Percentiles rank a stretch among this genome's conserved stretches.
phyloP scores from a whole-genome alignment of 2,888 invertebrate species.

The Sarcophaga subvicina region DNA sequence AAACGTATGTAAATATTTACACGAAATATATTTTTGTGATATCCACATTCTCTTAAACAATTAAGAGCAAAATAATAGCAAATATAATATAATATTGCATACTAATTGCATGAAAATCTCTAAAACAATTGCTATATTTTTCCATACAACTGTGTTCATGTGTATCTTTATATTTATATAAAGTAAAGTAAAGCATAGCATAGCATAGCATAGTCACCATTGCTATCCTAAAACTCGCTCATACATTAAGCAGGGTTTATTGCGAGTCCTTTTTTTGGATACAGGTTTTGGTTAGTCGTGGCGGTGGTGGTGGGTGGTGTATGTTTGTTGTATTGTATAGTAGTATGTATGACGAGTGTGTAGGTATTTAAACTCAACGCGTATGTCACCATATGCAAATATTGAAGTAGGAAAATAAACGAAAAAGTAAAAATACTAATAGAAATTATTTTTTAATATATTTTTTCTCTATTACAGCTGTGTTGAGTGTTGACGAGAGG shows the following conservation, averaged over 20 bases:
- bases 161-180: not conserved
- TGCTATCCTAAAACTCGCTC: not conserved
- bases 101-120: not conserved
- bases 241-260: constrained; percentile 13
- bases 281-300: not conserved
- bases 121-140: not conserved
- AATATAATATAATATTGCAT: not conserved
- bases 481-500: not conserved
- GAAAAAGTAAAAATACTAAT: constrained; percentile 20
- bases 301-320: too few species aligned
- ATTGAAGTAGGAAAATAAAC: constrained; percentile 5
- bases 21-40: constrained; percentile 6
- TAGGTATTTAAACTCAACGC: constrained; percentile 39
- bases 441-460: constrained; percentile 35
- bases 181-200: not conserved
- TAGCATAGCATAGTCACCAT: not conserved
- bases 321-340: too few species aligned
- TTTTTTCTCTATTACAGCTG: not conserved
- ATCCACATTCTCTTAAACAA: not conserved
- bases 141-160: not conserved
- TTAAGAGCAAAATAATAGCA: constrained; percentile 7
- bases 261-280: not conserved
- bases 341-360: not conserved
- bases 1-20: constrained; percentile 21
- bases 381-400: constrained; percentile 50